These are phyloP conservation scores for Platysteira castanea DNA, from an alignment of 2,113 vertebrate genomes.

Conservation along the genomic window DNA sequence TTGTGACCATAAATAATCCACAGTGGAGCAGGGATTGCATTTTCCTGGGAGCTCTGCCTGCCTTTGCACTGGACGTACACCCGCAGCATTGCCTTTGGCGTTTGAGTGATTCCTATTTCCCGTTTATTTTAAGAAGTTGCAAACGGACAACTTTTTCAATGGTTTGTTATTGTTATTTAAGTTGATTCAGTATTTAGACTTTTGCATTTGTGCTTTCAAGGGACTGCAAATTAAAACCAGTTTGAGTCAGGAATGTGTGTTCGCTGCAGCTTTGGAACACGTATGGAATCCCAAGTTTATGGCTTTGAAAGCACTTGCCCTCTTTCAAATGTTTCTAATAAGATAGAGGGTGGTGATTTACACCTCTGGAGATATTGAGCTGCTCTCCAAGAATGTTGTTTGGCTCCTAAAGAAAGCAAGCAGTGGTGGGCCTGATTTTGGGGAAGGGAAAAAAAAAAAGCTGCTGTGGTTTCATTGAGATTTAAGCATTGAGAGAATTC, in stretches of 20 bases:
- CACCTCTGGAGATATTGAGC: constrained; percentile 65
- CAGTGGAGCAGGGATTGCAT: neutral
- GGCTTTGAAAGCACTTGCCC: constrained; percentile 43
- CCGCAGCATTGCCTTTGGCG: neutral
- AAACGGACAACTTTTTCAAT: neutral
- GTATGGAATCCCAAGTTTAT: constrained; percentile 67
- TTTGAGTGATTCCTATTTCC: neutral
- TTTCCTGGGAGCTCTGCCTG: neutral
- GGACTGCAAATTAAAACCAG: constrained; percentile 70
- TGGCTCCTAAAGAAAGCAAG: constrained; percentile 59
- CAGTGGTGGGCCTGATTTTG: constrained; percentile 32
- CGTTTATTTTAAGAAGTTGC: neutral
- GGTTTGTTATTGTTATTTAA: constrained; percentile 30
- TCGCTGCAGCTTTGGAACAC: constrained; percentile 54
- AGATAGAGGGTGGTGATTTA: constrained; percentile 67
- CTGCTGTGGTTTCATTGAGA: constrained; percentile 50
- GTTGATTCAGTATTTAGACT: constrained; percentile 24
- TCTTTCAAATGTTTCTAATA: constrained; percentile 73
- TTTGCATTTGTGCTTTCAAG: constrained; percentile 54
- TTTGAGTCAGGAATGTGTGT: constrained; percentile 48
- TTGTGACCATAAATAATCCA: neutral
- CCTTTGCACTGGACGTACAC: neutral
- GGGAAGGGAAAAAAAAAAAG: neutral
- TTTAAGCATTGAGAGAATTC: constrained; percentile 13
- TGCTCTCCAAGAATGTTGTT: constrained; percentile 67